Evolutionary conservation across 2,888 invertebrate genomes (phyloP).

Genomic region (Pollenia labialis): DNA sequence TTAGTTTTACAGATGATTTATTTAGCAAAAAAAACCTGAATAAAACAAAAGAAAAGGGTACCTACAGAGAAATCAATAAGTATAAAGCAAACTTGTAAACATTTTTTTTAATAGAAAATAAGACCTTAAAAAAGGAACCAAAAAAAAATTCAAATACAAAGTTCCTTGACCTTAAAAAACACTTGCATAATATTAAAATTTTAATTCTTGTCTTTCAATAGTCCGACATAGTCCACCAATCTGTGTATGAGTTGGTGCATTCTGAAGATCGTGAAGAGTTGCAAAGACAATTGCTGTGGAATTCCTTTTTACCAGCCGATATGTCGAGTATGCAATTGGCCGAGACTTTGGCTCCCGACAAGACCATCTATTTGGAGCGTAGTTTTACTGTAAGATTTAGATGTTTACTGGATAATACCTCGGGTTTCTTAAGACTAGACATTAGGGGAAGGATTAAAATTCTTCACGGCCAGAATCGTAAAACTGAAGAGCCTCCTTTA

Average conservation of each 20-base stretch:
- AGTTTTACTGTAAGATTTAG: slow-evolving; percentile 99
- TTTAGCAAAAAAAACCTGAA: slow-evolving; percentile 70
- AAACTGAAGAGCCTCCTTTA: slow-evolving; percentile 96
- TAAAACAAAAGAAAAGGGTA: slow-evolving; percentile 33
- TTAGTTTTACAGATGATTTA: slow-evolving; percentile 80
- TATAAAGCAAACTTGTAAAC: slow-evolving; percentile 19
- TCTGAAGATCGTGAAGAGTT: slow-evolving; percentile 99
- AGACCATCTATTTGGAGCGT: slow-evolving; percentile 95
- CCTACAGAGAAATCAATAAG: slow-evolving; percentile 69
- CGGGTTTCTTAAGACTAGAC: slow-evolving; percentile 98
- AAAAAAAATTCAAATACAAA: slow-evolving; percentile 52
- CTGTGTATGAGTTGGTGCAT: slow-evolving; percentile 99
- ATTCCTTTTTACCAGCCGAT: slow-evolving; percentile 92
- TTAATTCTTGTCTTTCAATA: slow-evolving; percentile 83
- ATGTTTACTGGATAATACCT: slow-evolving; percentile 99
- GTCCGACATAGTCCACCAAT: slow-evolving; percentile 99
- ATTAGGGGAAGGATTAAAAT: slow-evolving; percentile 98
- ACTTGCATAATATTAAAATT: not conserved
- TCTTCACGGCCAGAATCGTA: slow-evolving; percentile 97
- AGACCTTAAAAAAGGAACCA: slow-evolving; percentile 58
- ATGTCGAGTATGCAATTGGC: slow-evolving; percentile 89
- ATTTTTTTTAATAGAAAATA: not conserved
- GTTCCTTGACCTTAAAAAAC: slow-evolving; percentile 55
- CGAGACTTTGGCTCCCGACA: slow-evolving; percentile 94
- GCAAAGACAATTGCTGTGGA: slow-evolving; percentile 97